Evolutionary conservation across 2,113 vertebrate species (phyloP).

Genomic region (Passerina amoena): DNA sequence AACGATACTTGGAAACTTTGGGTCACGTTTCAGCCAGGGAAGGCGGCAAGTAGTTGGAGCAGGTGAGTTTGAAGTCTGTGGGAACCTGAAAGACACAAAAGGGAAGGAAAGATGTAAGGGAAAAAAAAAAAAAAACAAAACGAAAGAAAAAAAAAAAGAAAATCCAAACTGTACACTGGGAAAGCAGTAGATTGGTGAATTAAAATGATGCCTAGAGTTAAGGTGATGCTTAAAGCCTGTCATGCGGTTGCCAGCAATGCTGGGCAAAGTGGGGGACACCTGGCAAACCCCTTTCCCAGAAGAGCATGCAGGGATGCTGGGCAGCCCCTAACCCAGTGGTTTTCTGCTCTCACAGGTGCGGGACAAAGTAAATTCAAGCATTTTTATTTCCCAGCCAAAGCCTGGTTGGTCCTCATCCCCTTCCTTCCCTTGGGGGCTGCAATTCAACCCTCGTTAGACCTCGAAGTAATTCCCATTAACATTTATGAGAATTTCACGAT

Average conservation of each 20-base stretch:
- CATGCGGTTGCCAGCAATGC: background rate
- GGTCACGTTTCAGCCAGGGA: constrained; percentile 34
- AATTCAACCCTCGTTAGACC: constrained; percentile 32
- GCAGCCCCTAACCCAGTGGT: background rate
- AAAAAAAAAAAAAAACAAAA: no score
- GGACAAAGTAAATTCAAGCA: background rate
- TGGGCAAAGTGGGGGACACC: background rate
- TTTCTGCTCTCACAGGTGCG: background rate
- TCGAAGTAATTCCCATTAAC: constrained; percentile 67
- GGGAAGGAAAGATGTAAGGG: background rate
- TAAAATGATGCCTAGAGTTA: background rate
- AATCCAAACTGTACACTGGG: background rate
- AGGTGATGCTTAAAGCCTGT: background rate
- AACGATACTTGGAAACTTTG: constrained; percentile 55
- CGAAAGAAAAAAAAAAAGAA: background rate
- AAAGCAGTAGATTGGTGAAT: background rate
- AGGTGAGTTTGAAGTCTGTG: constrained; percentile 67
- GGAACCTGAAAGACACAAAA: constrained; percentile 35
- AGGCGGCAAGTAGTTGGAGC: background rate
- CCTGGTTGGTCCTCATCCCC: background rate
- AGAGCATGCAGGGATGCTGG: background rate
- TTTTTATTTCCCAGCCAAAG: background rate
- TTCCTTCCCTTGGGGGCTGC: background rate
- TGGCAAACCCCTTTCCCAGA: background rate
- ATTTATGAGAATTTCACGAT: constrained; percentile 73